phyloP scores from a whole-genome alignment of 1,140 invertebrate species.

The Eumaeus atala region DNA sequence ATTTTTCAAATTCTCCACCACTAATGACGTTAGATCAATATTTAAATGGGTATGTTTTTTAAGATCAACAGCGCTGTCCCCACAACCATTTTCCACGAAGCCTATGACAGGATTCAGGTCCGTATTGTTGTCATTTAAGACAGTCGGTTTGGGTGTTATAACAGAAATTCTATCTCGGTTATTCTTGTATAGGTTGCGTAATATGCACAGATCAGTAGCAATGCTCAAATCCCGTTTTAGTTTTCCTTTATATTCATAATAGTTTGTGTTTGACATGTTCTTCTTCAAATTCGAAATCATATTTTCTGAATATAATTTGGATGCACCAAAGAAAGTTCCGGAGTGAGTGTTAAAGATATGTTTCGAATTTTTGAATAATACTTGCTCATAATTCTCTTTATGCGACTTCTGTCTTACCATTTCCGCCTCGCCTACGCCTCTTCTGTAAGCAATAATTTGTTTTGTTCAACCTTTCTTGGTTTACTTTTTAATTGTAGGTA shows the following conservation, averaged over 20 bases:
- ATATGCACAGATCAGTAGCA: constrained; percentile 48
- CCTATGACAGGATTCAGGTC: constrained; percentile 32
- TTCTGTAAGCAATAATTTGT: constrained; percentile 40
- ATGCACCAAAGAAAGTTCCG: constrained; percentile 37
- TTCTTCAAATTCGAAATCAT: constrained; percentile 34
- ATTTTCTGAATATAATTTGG: constrained; percentile 34
- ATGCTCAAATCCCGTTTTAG: constrained; percentile 49
- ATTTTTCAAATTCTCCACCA: constrained; percentile 48
- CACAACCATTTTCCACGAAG: constrained; percentile 35
- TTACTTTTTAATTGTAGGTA: too few species aligned
- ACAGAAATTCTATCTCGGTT: constrained; percentile 29
- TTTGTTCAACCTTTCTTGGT: background rate
- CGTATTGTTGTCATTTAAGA: constrained; percentile 33
- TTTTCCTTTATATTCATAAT: constrained; percentile 31
- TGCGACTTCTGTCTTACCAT: constrained; percentile 30
- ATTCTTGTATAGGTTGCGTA: constrained; percentile 39
- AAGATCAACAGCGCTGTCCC: constrained; percentile 33
- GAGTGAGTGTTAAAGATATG: constrained; percentile 36
- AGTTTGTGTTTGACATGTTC: constrained; percentile 25
- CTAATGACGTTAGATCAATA: constrained; percentile 36
- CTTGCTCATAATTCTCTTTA: constrained; percentile 27
- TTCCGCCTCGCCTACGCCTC: constrained; percentile 21
- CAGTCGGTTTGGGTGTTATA: constrained; percentile 25
- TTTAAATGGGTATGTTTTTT: constrained; percentile 26
- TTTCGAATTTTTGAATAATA: constrained; percentile 46